These are phyloP conservation scores for Pammene fasciana DNA, from an alignment of 2,888 invertebrate genomes.

Conservation along the genomic window DNA sequence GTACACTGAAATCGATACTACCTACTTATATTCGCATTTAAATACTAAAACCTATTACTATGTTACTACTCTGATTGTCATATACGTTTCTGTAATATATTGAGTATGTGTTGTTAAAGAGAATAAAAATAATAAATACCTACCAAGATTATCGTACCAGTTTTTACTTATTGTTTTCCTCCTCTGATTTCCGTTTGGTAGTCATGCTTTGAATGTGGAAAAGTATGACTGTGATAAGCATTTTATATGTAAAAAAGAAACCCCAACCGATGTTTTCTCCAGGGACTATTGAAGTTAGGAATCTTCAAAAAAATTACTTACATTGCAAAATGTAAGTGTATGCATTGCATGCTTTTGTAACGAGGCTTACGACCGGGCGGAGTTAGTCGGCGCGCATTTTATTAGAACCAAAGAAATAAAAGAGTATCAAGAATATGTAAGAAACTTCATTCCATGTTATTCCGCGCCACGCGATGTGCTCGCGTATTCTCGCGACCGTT, in stretches of 20 bases:
- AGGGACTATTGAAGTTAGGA: no score
- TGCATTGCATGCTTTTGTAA: no score
- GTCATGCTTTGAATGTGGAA: background rate
- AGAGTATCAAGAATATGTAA: no score
- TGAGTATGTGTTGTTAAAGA: constrained; percentile 85
- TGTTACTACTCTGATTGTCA: constrained; percentile 82
- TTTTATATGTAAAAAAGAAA: background rate
- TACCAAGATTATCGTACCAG: constrained; percentile 65
- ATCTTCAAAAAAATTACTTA: no score
- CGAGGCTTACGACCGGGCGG: no score
- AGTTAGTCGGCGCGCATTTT: no score
- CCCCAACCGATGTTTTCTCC: no score
- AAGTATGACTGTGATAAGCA: background rate
- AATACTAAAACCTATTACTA: constrained; percentile 77
- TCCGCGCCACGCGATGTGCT: no score
- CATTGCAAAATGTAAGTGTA: no score
- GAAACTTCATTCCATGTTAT: no score
- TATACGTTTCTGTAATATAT: constrained; percentile 84
- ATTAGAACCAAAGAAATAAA: no score
- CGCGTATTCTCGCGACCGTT: no score
- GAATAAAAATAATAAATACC: constrained; percentile 83
- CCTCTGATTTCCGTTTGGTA: constrained; percentile 7
- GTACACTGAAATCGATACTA: constrained; percentile 62
- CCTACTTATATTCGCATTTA: constrained; percentile 74
- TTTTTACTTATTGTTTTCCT: constrained; percentile 46